These are phyloP conservation scores for Cephus cinctus DNA, from an alignment of 1,140 invertebrate species.

Conservation along the genomic window DNA sequence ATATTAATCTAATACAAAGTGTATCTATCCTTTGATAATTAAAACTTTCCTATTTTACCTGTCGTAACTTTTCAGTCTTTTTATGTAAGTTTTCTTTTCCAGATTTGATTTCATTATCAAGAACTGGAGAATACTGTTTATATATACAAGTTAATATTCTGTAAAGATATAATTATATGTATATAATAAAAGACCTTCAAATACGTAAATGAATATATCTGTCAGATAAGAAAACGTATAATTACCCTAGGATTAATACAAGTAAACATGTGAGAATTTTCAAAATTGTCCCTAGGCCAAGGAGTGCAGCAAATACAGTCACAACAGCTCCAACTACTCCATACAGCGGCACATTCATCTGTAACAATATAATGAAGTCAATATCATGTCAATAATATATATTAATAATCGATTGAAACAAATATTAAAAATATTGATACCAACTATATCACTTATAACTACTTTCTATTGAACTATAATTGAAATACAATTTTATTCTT, in stretches of 20 bases:
- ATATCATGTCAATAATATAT: background rate
- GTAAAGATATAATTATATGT: slow-evolving; percentile 20
- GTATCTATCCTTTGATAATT: background rate
- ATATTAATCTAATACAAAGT: background rate
- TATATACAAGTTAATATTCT: slow-evolving; percentile 49
- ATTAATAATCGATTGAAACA: background rate
- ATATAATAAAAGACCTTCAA: slow-evolving; percentile 1
- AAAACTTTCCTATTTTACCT: slow-evolving; percentile 29
- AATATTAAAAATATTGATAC: background rate
- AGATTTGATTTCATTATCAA: slow-evolving; percentile 44
- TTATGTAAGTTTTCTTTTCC: slow-evolving; percentile 50
- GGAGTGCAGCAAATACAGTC: slow-evolving; percentile 41
- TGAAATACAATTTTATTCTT: background rate
- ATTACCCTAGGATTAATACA: slow-evolving; percentile 48
- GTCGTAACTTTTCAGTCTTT: slow-evolving; percentile 50
- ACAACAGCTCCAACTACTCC: slow-evolving; percentile 44
- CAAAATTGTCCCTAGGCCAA: slow-evolving; percentile 44
- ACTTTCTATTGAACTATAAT: background rate
- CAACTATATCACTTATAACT: background rate
- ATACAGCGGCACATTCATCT: slow-evolving; percentile 52
- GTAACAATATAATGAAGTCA: slow-evolving; percentile 21
- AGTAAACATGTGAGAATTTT: slow-evolving; percentile 40
- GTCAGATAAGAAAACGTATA: slow-evolving; percentile 2
- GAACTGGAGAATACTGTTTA: slow-evolving; percentile 42
- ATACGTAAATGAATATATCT: slow-evolving; percentile 3